phyloP scores from a whole-genome alignment of 37 sponge, comb jelly and placozoan genomes.

The Hormiphora californensis region DNA sequence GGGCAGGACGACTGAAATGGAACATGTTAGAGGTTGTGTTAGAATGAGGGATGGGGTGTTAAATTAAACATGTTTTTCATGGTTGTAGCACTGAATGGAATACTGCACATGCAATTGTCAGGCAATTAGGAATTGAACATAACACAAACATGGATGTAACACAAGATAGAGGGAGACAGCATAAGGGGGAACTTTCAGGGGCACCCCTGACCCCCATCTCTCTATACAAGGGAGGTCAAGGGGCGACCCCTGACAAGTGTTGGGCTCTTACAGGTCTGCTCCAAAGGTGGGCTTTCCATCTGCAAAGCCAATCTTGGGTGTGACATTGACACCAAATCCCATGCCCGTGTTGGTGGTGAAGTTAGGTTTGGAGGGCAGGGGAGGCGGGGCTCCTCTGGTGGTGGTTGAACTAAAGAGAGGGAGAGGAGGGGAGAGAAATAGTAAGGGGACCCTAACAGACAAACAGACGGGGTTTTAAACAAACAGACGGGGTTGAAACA shows the following conservation, averaged over 20 bases:
- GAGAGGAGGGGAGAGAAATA: no score
- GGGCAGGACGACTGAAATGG: slow-evolving; percentile 46
- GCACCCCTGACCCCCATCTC: no score
- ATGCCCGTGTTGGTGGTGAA: neutral
- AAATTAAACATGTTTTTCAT: neutral
- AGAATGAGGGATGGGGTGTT: neutral
- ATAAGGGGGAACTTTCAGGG: neutral
- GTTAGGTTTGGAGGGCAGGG: neutral
- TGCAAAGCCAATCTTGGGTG: slow-evolving; percentile 34
- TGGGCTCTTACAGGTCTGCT: slow-evolving; percentile 43
- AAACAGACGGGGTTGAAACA: no score
- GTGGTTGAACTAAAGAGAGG: neutral
- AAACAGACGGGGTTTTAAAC: no score
- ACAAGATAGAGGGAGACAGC: neutral
- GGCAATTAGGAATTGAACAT: neutral
- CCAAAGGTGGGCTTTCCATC: slow-evolving; percentile 38
- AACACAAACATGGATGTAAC: neutral
- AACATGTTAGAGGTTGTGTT: no score
- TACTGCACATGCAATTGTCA: neutral
- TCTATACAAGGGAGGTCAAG: neutral
- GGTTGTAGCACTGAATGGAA: neutral
- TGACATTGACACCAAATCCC: neutral
- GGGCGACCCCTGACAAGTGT: no score
- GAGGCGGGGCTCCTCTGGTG: neutral
- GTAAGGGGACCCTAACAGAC: no score